phyloP scores from a whole-genome alignment of 2,113 vertebrate species.

The Macquaria australasica region DNA sequence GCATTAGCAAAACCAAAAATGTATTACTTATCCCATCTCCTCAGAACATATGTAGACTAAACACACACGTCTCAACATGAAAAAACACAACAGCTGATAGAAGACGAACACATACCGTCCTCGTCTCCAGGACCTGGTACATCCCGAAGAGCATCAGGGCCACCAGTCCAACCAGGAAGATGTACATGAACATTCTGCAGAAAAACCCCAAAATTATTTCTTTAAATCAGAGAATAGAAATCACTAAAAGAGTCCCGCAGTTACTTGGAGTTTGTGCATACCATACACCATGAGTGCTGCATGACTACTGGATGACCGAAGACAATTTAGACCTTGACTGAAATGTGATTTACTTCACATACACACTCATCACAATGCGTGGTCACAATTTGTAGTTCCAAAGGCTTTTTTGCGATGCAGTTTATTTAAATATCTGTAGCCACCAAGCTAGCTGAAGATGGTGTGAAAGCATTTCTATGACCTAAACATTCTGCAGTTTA shows the following conservation, averaged over 20 bases:
- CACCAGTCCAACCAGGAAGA: conserved; percentile 83
- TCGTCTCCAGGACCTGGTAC: conserved; percentile 84
- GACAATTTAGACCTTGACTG: neutral
- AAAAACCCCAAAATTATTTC: neutral
- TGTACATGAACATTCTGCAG: conserved; percentile 85
- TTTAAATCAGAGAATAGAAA: neutral
- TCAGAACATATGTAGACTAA: neutral
- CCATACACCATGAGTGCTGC: neutral
- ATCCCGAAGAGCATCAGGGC: conserved; percentile 78
- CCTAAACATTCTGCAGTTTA: neutral
- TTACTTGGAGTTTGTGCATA: neutral
- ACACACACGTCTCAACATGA: neutral
- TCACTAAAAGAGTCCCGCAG: too few relatives aligned
- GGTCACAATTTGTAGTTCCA: neutral
- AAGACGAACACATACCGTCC: conserved; percentile 76
- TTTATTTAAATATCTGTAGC: conserved; percentile 1
- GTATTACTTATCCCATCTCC: neutral
- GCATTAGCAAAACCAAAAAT: neutral
- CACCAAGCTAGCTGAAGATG: neutral
- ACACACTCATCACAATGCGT: neutral
- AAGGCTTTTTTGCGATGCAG: neutral
- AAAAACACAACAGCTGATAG: neutral
- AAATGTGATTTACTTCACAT: neutral
- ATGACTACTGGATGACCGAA: neutral
- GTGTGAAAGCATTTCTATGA: neutral